Evolutionary conservation across 2,797 vertebrate species (phyloP).

Genomic region (Pseudomugil gertrudae): DNA sequence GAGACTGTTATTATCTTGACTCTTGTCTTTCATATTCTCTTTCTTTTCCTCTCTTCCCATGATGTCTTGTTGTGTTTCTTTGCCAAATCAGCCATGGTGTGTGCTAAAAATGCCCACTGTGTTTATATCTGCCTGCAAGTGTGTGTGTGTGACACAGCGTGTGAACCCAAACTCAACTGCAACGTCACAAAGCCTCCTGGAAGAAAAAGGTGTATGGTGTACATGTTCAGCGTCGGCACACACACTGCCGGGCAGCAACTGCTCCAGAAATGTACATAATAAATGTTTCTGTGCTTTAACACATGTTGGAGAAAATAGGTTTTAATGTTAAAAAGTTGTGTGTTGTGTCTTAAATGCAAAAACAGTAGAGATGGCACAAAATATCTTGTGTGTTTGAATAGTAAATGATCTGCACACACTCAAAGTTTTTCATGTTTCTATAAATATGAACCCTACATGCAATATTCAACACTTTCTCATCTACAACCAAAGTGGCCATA

Average conservation of each 20-base stretch:
- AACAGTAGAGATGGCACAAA: slow-evolving; percentile 1
- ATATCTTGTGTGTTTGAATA: not conserved
- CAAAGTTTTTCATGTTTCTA: too few species aligned
- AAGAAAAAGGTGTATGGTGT: not conserved
- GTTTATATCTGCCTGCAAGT: not conserved
- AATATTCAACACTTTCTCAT: too few species aligned
- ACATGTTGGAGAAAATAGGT: too few species aligned
- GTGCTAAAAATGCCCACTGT: too few species aligned
- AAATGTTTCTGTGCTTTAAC: too few species aligned
- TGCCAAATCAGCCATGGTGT: not conserved
- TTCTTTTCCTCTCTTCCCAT: not conserved
- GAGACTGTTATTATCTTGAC: not conserved
- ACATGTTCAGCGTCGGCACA: too few species aligned
- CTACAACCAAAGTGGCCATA: too few species aligned
- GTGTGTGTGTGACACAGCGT: not conserved
- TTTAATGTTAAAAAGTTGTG: too few species aligned
- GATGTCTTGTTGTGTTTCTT: not conserved
- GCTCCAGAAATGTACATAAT: too few species aligned
- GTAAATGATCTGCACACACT: too few species aligned
- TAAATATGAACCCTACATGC: too few species aligned
- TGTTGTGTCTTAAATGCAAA: not conserved
- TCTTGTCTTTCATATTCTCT: not conserved
- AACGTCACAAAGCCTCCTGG: not conserved
- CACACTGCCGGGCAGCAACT: not conserved
- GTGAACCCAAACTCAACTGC: not conserved